Percentiles rank a stretch among this genome's conserved stretches.
Evolutionary conservation across 2,888 invertebrate species (phyloP).

Genomic region (Polylopha cassiicola): DNA sequence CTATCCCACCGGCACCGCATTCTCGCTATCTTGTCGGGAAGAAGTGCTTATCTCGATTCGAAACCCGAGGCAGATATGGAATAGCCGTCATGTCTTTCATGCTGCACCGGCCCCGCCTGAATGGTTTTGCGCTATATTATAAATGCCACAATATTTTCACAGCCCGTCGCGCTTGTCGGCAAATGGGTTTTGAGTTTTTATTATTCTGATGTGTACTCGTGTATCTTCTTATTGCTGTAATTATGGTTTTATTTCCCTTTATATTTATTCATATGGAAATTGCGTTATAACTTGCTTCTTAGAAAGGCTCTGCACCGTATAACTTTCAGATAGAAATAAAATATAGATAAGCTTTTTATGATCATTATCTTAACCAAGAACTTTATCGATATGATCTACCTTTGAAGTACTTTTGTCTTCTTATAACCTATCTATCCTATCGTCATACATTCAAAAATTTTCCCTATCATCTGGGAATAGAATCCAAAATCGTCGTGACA

Average conservation of each 20-base stretch:
- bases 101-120: conserved; percentile 2
- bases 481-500: conserved; percentile 23
- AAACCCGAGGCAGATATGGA: conserved; percentile 8
- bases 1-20: not conserved
- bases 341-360: too few species aligned
- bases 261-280: too few species aligned
- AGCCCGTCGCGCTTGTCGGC: conserved; percentile 32
- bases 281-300: too few species aligned
- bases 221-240: conserved; percentile 14
- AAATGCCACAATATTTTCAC: conserved; percentile 57
- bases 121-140: conserved; percentile 29
- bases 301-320: too few species aligned
- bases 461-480: conserved; percentile 5
- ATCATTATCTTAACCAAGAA: too few species aligned
- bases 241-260: conserved; percentile 9
- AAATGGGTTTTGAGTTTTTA: conserved; percentile 25
- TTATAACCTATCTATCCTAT: conserved; percentile 1
- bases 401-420: conserved; percentile 8
- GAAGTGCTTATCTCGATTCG: conserved; percentile 3
- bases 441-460: not conserved
- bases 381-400: conserved; percentile 9
- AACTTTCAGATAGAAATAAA: too few species aligned
- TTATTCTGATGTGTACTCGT: conserved; percentile 22
- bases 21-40: conserved; percentile 7
- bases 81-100: too few species aligned